A percentile compares a stretch with the other conserved stretches of the same genome.
Evolutionary conservation across 2,888 invertebrate genomes (phyloP).

Genomic region (Oligia strigilis): DNA sequence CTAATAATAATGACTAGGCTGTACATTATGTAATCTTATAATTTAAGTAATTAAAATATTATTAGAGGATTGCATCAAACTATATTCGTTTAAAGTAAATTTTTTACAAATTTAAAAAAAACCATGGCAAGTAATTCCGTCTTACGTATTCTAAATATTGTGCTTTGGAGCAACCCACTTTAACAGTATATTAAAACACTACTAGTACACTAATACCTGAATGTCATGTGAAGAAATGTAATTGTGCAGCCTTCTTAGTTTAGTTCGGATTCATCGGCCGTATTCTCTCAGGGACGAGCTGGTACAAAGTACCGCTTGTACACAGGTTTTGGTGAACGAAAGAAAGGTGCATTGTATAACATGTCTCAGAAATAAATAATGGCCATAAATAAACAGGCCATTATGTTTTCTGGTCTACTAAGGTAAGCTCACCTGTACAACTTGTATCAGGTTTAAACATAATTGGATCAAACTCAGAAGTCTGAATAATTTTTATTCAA

Average conservation of each 20-base stretch:
- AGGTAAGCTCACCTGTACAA: background rate
- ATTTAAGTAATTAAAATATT: background rate
- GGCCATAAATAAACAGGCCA: background rate
- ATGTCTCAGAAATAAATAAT: background rate
- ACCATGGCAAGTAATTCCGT: background rate
- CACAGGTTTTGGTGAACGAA: too few species aligned
- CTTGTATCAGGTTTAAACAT: background rate
- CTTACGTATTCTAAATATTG: background rate
- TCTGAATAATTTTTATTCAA: background rate
- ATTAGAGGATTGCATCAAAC: background rate
- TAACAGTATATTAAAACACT: background rate
- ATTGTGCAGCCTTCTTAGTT: too few species aligned
- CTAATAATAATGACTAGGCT: constrained; percentile 14
- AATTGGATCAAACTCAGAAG: background rate
- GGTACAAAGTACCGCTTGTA: too few species aligned
- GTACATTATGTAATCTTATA: background rate
- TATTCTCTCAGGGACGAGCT: background rate
- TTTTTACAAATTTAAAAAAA: background rate
- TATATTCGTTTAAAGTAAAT: background rate
- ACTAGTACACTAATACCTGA: background rate
- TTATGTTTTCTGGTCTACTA: background rate
- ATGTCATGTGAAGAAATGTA: background rate
- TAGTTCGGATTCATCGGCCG: too few species aligned
- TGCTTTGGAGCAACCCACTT: constrained; percentile 11
- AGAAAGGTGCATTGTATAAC: too few species aligned